phyloP scores from a whole-genome alignment of 2,113 vertebrate species.

The Mobula birostris region DNA sequence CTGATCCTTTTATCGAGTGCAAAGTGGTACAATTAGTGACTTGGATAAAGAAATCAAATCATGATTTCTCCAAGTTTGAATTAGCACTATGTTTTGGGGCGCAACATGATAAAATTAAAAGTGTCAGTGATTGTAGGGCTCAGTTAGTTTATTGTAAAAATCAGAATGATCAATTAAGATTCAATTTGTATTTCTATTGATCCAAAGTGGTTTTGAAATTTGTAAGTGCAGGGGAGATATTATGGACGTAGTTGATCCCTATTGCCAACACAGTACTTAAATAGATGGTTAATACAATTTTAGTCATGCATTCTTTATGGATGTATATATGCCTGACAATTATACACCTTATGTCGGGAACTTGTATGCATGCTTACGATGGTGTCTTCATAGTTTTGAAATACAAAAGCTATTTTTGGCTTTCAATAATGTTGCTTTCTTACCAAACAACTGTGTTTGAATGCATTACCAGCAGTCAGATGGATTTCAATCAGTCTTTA shows the following conservation, averaged over 20 bases:
- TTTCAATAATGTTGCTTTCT: neutral
- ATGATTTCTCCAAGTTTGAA: neutral
- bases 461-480: neutral
- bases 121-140: neutral
- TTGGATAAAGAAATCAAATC: slow-evolving; percentile 43
- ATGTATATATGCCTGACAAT: neutral
- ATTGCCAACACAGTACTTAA: neutral
- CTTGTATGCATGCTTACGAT: too few species aligned
- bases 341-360: neutral
- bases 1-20: neutral
- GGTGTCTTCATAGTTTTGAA: neutral
- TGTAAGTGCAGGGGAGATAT: neutral
- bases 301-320: neutral
- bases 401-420: neutral
- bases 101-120: neutral
- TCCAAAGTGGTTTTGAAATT: neutral
- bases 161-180: neutral
- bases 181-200: neutral
- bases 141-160: neutral
- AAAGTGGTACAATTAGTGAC: too few species aligned
- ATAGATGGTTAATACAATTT: neutral
- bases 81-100: neutral
- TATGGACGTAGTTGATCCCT: neutral
- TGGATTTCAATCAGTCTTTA: neutral
- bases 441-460: neutral